Evolutionary conservation across 1,140 invertebrate species (phyloP).

Genomic region (Pogonomyrmex californicus): DNA sequence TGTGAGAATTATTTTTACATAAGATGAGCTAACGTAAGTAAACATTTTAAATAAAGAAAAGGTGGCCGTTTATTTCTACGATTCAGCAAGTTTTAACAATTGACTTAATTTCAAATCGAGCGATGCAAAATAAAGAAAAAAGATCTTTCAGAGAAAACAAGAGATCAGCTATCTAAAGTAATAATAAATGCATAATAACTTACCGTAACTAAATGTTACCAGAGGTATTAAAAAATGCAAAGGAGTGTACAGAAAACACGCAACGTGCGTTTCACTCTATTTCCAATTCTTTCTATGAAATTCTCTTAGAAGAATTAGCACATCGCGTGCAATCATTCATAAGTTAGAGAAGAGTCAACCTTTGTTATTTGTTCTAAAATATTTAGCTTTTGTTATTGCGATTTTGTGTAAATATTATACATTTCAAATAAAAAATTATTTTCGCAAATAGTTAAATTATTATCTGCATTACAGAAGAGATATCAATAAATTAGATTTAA

Average conservation of each 20-base stretch:
- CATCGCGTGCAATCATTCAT: neutral
- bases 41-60: neutral
- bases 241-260: neutral
- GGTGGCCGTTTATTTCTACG: neutral
- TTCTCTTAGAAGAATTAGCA: neutral
- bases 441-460: neutral
- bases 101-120: neutral
- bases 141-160: neutral
- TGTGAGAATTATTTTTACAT: neutral
- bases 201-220: neutral
- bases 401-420: neutral
- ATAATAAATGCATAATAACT: constrained; percentile 8
- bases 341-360: neutral
- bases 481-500: neutral
- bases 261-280: neutral
- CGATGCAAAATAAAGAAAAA: neutral
- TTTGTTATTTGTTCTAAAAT: too few relatives aligned
- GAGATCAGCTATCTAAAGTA: neutral
- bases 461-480: neutral
- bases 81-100: neutral
- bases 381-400: neutral
- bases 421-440: neutral
- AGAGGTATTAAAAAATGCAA: neutral
- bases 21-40: neutral
- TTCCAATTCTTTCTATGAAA: neutral